Base-by-base conservation (phyloP, 1,140 invertebrate species). In the Drosophila navojoa region DNA sequence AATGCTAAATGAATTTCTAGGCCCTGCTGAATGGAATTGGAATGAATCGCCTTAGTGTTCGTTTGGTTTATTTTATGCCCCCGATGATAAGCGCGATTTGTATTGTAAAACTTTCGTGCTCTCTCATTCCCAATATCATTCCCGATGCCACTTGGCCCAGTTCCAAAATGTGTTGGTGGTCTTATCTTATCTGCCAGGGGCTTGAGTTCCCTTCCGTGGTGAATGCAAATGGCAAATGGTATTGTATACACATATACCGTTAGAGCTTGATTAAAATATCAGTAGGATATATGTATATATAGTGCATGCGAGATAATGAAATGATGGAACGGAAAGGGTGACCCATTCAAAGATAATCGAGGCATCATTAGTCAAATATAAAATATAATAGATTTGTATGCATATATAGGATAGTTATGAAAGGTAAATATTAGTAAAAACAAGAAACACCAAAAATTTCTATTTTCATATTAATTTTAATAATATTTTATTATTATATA, bases 151-250 rank as follows among this genome's bases (percentile, higher is more conserved):
- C 50, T 73, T 71, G 60, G 60, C 69, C 54, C 38, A 50, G 52
- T 64, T 57, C 3, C 54, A 61, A 62, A 32, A 9, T 27, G 27
- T 42, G 38, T 42, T 29, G 27, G 32, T 38, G 15, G 40, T 15
- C 57, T 73, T 73, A 73, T 73, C 71, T 73, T 69, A 73, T 73
- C 64, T 25, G 0, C 10, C n/a, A 29, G 42, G 22, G 10, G 19
- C n/a, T 19, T 40, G 44, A 16, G 13, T 54, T 29, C 35, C 47
- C 32, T 40, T 15, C 59, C 32, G 55, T 50, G 29, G 15, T 50
- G 50, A 49, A 78, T 64, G 75, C 66, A 79, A 78, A 81, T 77
- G 59, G 16, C 35, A 63, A 40, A 53, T 64, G 35, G 4, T 58
- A 32, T 6, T 1, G 27, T 2, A 27, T 27, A 27, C 4, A 5